Percentiles rank a stretch among this genome's conserved stretches.
Evolutionary conservation across 1,140 invertebrate genomes (phyloP).

Genomic region (Drosophila sucinea): DNA sequence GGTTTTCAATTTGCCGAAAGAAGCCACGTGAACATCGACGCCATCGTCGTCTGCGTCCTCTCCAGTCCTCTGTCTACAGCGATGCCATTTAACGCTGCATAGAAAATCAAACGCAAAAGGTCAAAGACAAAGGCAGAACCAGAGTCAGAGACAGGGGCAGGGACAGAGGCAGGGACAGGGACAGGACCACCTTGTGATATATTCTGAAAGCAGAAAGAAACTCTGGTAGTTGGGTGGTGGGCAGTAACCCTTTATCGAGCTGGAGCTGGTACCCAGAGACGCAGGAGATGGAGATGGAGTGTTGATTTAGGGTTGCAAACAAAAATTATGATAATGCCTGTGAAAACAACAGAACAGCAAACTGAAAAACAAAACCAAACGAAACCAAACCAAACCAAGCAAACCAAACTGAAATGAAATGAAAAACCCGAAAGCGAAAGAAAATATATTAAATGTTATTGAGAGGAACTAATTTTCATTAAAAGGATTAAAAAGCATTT

Average conservation of each 20-base stretch:
- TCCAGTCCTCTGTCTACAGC: neutral
- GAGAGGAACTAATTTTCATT: slow-evolving; percentile 83
- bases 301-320: slow-evolving; percentile 83
- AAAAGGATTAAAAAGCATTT: slow-evolving; percentile 82
- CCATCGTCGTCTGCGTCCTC: neutral
- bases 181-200: slow-evolving; percentile 63
- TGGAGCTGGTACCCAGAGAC: slow-evolving; percentile 17
- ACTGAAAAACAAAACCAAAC: slow-evolving; percentile 27
- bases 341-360: slow-evolving; percentile 63
- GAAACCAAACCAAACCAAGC: neutral
- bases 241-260: slow-evolving; percentile 73
- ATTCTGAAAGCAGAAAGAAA: slow-evolving; percentile 31
- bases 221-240: neutral
- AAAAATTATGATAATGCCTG: slow-evolving; percentile 83
- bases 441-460: slow-evolving; percentile 83
- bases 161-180: slow-evolving; percentile 5
- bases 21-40: slow-evolving; percentile 61
- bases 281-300: slow-evolving; percentile 32
- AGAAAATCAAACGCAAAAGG: slow-evolving; percentile 75
- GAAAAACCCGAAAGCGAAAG: slow-evolving; percentile 66
- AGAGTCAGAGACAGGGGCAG: slow-evolving; percentile 2
- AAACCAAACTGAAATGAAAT: neutral
- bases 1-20: slow-evolving; percentile 73
- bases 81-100: slow-evolving; percentile 74
- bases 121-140: slow-evolving; percentile 52